Base-by-base conservation (phyloP, 2,888 invertebrate species). In the Spodoptera littoralis region DNA sequence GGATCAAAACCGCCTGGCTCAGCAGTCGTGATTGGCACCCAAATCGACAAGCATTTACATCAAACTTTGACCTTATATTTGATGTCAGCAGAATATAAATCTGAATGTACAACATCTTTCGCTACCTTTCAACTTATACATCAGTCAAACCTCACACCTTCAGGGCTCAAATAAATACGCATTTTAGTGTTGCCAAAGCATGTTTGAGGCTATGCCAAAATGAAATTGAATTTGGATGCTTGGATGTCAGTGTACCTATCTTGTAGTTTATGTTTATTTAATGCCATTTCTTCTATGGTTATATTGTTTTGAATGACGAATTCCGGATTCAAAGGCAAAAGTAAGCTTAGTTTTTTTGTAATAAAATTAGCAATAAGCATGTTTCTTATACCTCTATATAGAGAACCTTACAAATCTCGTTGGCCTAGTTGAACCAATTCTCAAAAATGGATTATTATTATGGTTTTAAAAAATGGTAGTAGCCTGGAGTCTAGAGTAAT, bases 1-100 rank as follows among this genome's bases (percentile, higher is more conserved):
- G 18, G 2, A 18, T 9, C 46, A 18, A 46, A 46, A 18, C 27
- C 22, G 18, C 12, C 46, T 46, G 11, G 11, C 22, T 46, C 12
- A 0, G 22, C 11, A 46, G 5, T 22, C 46, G 5, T 46, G 11
- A 11, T 22, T 27, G 27, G 27, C 27, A 46, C 41, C 30, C 30
- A 65, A 44, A 24, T 43, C 54, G 53, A 53, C 24, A 60, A 54
- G 46, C 22, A 69, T 46, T 69, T 46, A 56, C 18, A 24, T 12
- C 22, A 41, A 52, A 49, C 27, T 64, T 30, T 45, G 45, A 42
- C 55, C 30, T 52, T 8, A 42, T 8, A 42, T 70, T 66, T 45
- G 42, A 44, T 24, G 48, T 45, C 45, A 22, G 44, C 30, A 62
- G 11, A 41, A 49, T 61, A 48, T 43, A 68, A 36, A 36, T 13